These are phyloP conservation scores for Pithys albifrons DNA, from an alignment of 2,113 vertebrate species.

Conservation along the genomic window DNA sequence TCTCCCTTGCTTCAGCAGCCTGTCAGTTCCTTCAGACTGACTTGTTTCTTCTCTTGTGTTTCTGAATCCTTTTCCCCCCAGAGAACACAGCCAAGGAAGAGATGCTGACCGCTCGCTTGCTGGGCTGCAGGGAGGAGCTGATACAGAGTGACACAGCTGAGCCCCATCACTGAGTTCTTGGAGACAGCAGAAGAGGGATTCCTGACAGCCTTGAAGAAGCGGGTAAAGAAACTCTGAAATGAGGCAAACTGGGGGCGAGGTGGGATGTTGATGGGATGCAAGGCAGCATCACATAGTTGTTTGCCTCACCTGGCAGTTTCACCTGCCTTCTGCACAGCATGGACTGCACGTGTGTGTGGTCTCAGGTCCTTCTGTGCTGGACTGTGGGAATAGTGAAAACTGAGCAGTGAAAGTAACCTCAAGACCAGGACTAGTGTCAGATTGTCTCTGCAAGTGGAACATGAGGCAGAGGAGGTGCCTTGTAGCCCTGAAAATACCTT, in stretches of 20 bases:
- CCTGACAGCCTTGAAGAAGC: constrained; percentile 65
- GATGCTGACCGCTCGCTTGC: constrained; percentile 33
- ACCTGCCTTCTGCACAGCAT: not conserved
- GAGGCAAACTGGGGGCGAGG: not conserved
- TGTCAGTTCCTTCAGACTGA: constrained; percentile 72
- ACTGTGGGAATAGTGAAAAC: not conserved
- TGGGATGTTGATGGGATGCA: not conserved
- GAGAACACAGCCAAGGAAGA: constrained; percentile 52
- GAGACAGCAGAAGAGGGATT: constrained; percentile 71
- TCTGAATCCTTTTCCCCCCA: constrained; percentile 37
- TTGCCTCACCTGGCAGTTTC: not conserved
- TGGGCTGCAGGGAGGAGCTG: constrained; percentile 72
- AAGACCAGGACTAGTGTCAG: not conserved
- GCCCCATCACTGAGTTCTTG: constrained; percentile 75
- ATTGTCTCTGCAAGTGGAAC: not conserved
- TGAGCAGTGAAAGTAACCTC: not conserved
- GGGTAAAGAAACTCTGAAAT: constrained; percentile 63
- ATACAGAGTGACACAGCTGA: constrained; percentile 71
- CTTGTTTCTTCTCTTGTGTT: constrained; percentile 63
- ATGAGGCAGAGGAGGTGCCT: not conserved
- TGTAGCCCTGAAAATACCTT: not conserved
- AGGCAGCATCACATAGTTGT: not conserved
- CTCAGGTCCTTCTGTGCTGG: not conserved
- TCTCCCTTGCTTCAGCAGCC: constrained; percentile 39
- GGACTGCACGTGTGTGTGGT: accelerated